A percentile compares a stretch with the other conserved stretches of the same genome.
phyloP scores from a whole-genome alignment of 1,140 invertebrate species.

The Hycleus phaleratus region DNA sequence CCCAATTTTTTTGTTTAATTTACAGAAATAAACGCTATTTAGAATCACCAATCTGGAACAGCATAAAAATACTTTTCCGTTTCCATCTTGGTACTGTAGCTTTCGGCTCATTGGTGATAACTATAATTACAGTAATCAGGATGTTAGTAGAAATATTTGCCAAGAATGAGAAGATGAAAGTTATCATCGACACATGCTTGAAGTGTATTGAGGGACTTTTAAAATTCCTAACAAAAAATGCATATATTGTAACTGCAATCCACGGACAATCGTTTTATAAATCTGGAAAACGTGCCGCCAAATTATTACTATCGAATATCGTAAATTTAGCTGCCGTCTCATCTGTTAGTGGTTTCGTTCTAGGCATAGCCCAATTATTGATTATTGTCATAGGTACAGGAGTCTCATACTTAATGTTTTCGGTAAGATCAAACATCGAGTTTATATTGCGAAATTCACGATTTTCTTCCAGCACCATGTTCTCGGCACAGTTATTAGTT shows the following conservation, averaged over 20 bases:
- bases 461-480: not conserved
- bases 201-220: constrained; percentile 60
- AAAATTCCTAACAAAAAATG: constrained; percentile 61
- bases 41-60: not conserved
- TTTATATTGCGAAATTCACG: too few species aligned
- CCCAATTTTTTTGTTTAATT: not conserved
- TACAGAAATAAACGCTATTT: not conserved
- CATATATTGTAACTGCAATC: constrained; percentile 62
- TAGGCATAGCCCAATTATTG: not conserved
- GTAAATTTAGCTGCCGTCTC: not conserved
- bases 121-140: constrained; percentile 21
- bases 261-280: constrained; percentile 57
- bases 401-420: not conserved
- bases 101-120: constrained; percentile 51
- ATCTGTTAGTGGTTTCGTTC: constrained; percentile 3
- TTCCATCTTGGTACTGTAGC: constrained; percentile 67
- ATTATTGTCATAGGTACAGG: constrained; percentile 1
- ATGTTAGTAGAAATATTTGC: constrained; percentile 58
- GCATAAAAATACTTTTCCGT: constrained; percentile 43
- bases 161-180: not conserved
- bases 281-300: constrained; percentile 4
- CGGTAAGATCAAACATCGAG: not conserved
- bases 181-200: constrained; percentile 17
- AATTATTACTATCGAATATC: not conserved
- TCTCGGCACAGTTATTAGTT: not conserved